Base-by-base conservation (phyloP, 2,113 vertebrate genomes). In the Poeciliopsis turrubarensis region DNA sequence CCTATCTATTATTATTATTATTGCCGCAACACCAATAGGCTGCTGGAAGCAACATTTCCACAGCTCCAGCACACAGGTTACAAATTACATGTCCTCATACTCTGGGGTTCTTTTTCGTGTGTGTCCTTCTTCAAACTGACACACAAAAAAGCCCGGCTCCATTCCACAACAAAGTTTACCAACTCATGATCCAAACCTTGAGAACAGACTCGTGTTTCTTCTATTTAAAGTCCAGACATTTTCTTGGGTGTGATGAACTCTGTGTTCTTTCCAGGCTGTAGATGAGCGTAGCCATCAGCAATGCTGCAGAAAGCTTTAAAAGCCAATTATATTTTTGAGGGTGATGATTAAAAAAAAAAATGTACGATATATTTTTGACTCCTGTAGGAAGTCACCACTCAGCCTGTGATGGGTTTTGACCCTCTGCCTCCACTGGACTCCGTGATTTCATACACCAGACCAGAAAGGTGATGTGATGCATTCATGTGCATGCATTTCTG, bases 331-430 rank as follows among this genome's bases (percentile, higher is more conserved):
- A 14, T n/a, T 13, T 65, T 27, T 29, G 25, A 12, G 32, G 0
- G 4, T 31, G 27, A 51, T 25, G 3, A 4, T 34, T 37, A 60
- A 41, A 41, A 37, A 34, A 34, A 10, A 34, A 37, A 37, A 37
- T 30, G 8, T 9, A 27, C 19, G 9, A 12, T 39, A 9, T 82
- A 80, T 22, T 72, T 69, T 10, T 39, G 19, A 19, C 29, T 54
- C 47, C 22, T n/a, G 22, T 91, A 99, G 98, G 98, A 99, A 39
- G 96, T 98, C 91, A 97, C 97, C 44, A 95, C 96, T 5, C 97
- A 98, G 86, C 95, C 98, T 6, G 92, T 98, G 86, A 96, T 99
- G 96, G 95, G 96, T 1, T 98, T 97, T 3, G 98, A 99, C 81
- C 98, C 97, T 0, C 92, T 99, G 2, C 98, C 98, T 61, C 98